These are phyloP conservation scores for Diarsia rubi DNA, from an alignment of 2,888 invertebrate species.

Conservation along the genomic window DNA sequence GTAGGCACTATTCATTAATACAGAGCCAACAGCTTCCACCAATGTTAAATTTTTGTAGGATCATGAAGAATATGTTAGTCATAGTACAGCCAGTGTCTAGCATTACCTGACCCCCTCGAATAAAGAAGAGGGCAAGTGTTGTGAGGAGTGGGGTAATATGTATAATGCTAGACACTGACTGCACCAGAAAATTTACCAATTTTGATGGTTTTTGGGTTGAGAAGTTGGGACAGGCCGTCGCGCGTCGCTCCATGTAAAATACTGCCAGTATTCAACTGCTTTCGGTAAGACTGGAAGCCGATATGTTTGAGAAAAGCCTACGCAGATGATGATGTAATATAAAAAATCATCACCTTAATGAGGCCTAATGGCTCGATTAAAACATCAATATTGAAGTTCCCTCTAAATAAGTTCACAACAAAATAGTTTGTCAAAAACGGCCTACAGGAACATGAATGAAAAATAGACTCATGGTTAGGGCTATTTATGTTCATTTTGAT, in stretches of 20 bases:
- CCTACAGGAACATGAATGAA: neutral
- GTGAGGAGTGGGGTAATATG: too few species aligned
- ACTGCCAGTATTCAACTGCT: too few species aligned
- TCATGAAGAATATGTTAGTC: neutral
- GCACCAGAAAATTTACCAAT: neutral
- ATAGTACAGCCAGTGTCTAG: neutral
- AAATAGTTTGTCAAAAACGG: neutral
- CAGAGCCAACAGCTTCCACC: neutral
- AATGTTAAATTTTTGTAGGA: neutral
- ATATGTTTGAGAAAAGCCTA: too few species aligned
- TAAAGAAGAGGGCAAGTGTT: too few species aligned
- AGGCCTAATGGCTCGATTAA: neutral
- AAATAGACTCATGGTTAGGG: neutral
- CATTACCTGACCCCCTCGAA: too few species aligned
- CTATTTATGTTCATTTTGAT: neutral
- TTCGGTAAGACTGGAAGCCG: too few species aligned
- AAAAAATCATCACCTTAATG: neutral
- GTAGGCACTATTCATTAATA: neutral
- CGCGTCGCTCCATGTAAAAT: too few species aligned
- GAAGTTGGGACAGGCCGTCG: too few species aligned
- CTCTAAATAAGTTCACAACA: neutral
- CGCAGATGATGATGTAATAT: neutral
- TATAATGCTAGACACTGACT: too few species aligned
- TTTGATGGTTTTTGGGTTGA: too few species aligned
- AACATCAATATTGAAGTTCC: neutral